These are phyloP conservation scores for Lepidonotus clava DNA, from an alignment of 2,888 invertebrate genomes.

Conservation along the genomic window DNA sequence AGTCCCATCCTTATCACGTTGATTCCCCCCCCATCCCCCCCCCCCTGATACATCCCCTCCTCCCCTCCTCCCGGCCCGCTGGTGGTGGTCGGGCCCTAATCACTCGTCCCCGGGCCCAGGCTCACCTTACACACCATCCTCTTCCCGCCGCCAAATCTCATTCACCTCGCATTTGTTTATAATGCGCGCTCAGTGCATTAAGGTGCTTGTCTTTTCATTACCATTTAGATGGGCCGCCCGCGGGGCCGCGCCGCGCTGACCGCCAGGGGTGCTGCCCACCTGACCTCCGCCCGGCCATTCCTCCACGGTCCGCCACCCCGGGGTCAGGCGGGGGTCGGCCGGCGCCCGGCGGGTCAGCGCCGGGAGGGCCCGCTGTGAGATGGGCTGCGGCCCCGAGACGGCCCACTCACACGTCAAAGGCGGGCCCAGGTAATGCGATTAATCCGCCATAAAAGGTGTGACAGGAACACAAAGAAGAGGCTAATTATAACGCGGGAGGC, in stretches of 20 bases:
- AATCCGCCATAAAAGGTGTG: slow-evolving; percentile 37
- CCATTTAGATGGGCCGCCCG: slow-evolving; percentile 50
- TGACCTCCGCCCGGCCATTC: neutral
- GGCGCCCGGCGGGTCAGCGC: neutral
- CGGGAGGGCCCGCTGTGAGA: neutral
- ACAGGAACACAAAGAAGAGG: slow-evolving; percentile 35
- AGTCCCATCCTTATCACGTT: no score
- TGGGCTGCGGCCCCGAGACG: neutral
- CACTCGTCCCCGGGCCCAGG: slow-evolving; percentile 13
- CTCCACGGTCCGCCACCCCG: slow-evolving; percentile 35
- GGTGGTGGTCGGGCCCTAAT: no score
- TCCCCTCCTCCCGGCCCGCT: slow-evolving; percentile 9
- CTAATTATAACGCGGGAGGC: slow-evolving; percentile 21
- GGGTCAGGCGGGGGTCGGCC: slow-evolving; percentile 11
- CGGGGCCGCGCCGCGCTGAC: neutral
- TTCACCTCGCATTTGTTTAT: slow-evolving; percentile 42
- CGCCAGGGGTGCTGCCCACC: neutral
- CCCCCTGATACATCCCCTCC: neutral
- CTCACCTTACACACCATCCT: slow-evolving; percentile 35
- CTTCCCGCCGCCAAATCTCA: slow-evolving; percentile 44
- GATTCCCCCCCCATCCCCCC: neutral
- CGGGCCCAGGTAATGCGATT: slow-evolving; percentile 16
- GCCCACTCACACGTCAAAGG: slow-evolving; percentile 21
- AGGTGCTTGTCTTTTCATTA: slow-evolving; percentile 49
- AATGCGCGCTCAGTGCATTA: slow-evolving; percentile 50